Conservation (phyloP, 2,888 invertebrate genomes). For the Nomada lathburiana region DNA sequence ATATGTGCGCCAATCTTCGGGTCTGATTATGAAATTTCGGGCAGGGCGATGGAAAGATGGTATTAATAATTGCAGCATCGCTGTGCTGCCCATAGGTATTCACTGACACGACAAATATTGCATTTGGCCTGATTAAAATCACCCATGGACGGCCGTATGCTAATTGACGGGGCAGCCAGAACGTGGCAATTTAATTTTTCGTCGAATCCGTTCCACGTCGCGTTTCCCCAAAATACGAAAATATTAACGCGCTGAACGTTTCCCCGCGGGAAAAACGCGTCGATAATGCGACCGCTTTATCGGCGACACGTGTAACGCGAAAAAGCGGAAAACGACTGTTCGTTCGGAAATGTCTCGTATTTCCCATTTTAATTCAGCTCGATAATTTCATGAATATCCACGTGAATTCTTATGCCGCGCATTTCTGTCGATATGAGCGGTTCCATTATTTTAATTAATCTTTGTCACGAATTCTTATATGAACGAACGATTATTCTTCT, state of each 20-base stretch:
- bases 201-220: background rate
- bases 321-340: conserved; percentile 16
- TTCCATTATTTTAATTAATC: background rate
- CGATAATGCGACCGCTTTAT: conserved; percentile 25
- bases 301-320: conserved; percentile 2
- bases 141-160: conserved; percentile 39
- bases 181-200: conserved; percentile 56
- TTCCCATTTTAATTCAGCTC: background rate
- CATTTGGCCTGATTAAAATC: conserved; percentile 60
- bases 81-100: background rate
- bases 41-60: conserved; percentile 26
- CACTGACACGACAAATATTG: conserved; percentile 49
- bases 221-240: conserved; percentile 33
- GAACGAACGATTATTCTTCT: too few relatives aligned
- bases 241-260: background rate
- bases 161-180: conserved; percentile 48
- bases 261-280: background rate
- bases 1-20: background rate
- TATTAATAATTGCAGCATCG: conserved; percentile 44
- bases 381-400: background rate
- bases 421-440: background rate
- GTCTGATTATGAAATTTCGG: conserved; percentile 26
- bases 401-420: background rate
- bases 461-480: too few relatives aligned
- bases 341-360: background rate